phyloP scores from a whole-genome alignment of 92 coral and sea anemone genomes.

The Palythoa caribaeorum region DNA sequence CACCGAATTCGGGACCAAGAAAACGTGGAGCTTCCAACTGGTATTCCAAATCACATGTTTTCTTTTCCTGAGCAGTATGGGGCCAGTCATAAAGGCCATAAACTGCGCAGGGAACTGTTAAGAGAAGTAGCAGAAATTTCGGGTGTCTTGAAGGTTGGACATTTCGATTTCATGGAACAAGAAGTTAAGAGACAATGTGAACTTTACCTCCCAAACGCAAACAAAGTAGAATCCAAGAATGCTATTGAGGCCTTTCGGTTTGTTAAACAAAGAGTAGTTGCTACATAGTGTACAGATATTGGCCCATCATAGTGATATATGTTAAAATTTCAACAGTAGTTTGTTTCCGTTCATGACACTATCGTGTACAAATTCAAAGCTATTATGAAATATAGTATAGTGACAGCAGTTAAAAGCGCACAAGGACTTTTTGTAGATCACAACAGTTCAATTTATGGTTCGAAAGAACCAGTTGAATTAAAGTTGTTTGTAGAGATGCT shows the following conservation, averaged over 20 bases:
- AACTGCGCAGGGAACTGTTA: slow-evolving; percentile 61
- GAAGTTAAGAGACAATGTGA: slow-evolving; percentile 64
- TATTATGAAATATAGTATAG: too few species aligned
- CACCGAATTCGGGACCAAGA: slow-evolving; percentile 78
- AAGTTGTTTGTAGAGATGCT: too few species aligned
- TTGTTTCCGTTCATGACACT: too few species aligned
- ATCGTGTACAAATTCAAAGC: too few species aligned
- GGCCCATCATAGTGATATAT: not conserved
- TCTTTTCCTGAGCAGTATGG: slow-evolving; percentile 51
- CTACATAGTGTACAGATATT: not conserved
- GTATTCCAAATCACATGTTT: slow-evolving; percentile 79
- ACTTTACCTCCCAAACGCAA: slow-evolving; percentile 61
- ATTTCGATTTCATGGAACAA: slow-evolving; percentile 47
- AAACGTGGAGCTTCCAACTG: slow-evolving; percentile 73
- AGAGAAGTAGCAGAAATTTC: slow-evolving; percentile 70
- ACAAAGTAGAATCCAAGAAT: slow-evolving; percentile 68
- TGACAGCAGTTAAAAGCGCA: too few species aligned
- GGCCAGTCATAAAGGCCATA: slow-evolving; percentile 58
- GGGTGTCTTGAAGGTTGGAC: slow-evolving; percentile 52
- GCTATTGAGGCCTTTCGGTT: slow-evolving; percentile 73
- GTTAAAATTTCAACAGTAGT: too few species aligned
- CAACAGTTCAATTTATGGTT: too few species aligned
- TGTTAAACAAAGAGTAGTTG: slow-evolving; percentile 30
- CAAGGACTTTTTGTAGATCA: too few species aligned
- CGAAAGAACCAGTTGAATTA: too few species aligned